Evolutionary conservation across 2,888 invertebrate species (phyloP), one percentile per base, ranked within the genome.

Genomic region (Marronus borbonicus): DNA sequence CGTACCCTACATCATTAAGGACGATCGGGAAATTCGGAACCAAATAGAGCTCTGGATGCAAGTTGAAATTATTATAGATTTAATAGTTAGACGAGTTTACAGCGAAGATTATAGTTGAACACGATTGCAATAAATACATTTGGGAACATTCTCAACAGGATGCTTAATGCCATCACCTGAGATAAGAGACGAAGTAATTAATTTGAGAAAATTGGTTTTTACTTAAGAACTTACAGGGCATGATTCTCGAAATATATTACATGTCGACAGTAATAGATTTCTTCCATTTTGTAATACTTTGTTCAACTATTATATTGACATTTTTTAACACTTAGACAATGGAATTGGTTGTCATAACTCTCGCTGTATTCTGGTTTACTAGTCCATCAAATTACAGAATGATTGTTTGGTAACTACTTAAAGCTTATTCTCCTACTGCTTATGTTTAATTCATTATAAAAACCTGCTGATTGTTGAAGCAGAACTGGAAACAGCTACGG

Each of bases 41-140:
- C 4, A 14, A 20, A 28, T n/a, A 50, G 20, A 50, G 28, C 20
- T 4, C 28, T 50, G 4, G 10, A 10, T 28, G 68, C 20, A 68
- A 68, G 20, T 68, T 50, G 17, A 28, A 68, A 50, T 50, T 68
- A 50, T 4, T 10, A 28, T 3, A 39, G n/a, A 12, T 50, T 68
- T 50, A 28, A 68, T 50, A 24, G 14, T 28, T 28, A 68, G 24
- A 14, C 20, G 20, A 10, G 20, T 64, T 64, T 64, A 64, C 14
- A 12, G 14, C 49, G 24, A 7, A 62, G 28, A 58, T 58, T 8
- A 14, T 14, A 62, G 24, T 62, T 62, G 14, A 62, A 28, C 31
- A 24, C 62, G 14, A 24, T 2, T 31, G 10, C 8, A 28, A 31
- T 31, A 62, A 55, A 31, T 62, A 31, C 28, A 14, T 14, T 62